A percentile compares a stretch with the other conserved stretches of the same genome.
Conservation (phyloP, 2,888 invertebrate genomes). For the Ophraella communa region DNA sequence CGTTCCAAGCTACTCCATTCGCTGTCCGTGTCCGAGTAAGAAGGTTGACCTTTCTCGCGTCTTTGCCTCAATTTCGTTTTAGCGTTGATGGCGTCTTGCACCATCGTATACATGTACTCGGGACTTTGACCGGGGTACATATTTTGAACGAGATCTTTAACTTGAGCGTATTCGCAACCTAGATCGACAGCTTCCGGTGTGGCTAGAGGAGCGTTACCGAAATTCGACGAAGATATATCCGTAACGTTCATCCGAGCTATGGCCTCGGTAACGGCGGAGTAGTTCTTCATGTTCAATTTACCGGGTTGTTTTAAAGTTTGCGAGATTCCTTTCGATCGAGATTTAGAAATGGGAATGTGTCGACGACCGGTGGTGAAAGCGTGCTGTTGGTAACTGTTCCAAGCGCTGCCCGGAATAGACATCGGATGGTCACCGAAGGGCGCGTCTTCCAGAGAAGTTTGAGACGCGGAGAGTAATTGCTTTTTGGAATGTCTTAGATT, state of each 20-base stretch:
- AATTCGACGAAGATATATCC: conserved; percentile 61
- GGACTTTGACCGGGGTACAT: conserved; percentile 63
- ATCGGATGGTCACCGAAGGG: conserved; percentile 61
- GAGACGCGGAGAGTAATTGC: conserved; percentile 62
- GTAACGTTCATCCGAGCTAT: conserved; percentile 75
- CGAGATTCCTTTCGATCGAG: conserved; percentile 71
- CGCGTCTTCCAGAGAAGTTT: conserved; percentile 71
- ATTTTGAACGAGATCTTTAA: conserved; percentile 67
- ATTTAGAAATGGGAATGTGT: conserved; percentile 66
- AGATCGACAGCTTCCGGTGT: conserved; percentile 79
- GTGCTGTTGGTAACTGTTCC: conserved; percentile 72
- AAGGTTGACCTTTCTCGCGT: conserved; percentile 70
- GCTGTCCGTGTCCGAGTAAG: conserved; percentile 89
- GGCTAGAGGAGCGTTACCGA: conserved; percentile 76
- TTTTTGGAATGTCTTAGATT: conserved; percentile 62
- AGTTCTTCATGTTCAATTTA: conserved; percentile 88
- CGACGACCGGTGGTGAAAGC: conserved; percentile 76
- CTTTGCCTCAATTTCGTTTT: conserved; percentile 68
- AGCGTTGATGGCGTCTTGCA: conserved; percentile 54
- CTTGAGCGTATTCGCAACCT: conserved; percentile 76
- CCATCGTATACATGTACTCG: conserved; percentile 72
- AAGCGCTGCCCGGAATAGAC: conserved; percentile 61
- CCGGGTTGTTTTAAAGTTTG: conserved; percentile 85
- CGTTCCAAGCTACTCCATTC: conserved; percentile 76
- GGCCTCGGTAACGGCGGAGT: conserved; percentile 86